phyloP scores from a whole-genome alignment of 2,888 invertebrate species.

The Podabrus alpinus region DNA sequence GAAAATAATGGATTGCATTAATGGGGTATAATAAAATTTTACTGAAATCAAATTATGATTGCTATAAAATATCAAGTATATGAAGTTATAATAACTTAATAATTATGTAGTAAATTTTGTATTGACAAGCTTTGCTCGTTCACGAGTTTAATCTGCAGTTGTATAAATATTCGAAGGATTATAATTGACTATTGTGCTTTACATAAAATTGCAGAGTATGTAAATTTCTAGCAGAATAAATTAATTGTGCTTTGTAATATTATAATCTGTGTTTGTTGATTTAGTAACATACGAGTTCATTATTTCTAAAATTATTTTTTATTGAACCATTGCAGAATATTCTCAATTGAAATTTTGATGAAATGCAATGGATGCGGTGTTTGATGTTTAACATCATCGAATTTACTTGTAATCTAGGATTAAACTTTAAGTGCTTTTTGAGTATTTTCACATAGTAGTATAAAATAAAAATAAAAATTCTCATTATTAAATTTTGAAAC shows the following conservation, averaged over 20 bases:
- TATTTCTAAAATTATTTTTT: neutral
- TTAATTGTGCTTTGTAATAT: slow-evolving; percentile 31
- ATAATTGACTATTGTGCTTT: slow-evolving; percentile 43
- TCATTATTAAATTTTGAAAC: neutral
- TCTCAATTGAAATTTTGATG: neutral
- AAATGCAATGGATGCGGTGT: too few species aligned
- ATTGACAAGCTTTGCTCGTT: slow-evolving; percentile 9
- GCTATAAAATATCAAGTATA: neutral
- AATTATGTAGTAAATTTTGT: slow-evolving; percentile 8
- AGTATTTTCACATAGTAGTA: neutral
- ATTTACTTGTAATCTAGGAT: neutral
- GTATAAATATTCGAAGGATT: slow-evolving; percentile 44
- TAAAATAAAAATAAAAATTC: neutral
- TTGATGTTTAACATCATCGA: neutral
- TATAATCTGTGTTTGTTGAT: slow-evolving; percentile 3
- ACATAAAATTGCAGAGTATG: slow-evolving; percentile 26
- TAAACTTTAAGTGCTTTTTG: neutral
- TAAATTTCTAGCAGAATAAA: slow-evolving; percentile 28
- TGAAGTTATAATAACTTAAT: slow-evolving; percentile 1
- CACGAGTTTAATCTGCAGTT: slow-evolving; percentile 14
- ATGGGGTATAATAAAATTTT: neutral
- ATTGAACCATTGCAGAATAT: neutral
- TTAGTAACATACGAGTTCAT: neutral
- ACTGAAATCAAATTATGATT: neutral
- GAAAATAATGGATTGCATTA: neutral